These are phyloP conservation scores for Sebastes variabilis DNA, from an alignment of 2,797 vertebrate genomes.

Conservation along the genomic window DNA sequence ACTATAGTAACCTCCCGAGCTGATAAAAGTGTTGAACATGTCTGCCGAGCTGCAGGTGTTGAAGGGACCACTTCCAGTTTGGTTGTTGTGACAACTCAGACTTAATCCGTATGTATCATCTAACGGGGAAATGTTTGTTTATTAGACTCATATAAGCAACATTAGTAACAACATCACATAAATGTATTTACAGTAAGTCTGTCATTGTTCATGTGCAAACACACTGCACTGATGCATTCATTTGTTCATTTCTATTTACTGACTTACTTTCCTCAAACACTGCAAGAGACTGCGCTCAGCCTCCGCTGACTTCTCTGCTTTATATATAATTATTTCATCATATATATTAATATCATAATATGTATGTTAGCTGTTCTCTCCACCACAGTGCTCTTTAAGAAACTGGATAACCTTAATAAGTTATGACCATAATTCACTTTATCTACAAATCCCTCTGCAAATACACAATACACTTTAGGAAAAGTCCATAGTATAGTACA, in stretches of 20 bases:
- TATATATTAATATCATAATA: not conserved
- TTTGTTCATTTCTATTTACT: not conserved
- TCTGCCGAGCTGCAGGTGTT: not conserved
- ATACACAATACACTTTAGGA: not conserved
- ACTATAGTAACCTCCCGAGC: not conserved
- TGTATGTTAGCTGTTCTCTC: not conserved
- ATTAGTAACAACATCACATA: not conserved
- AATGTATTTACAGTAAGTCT: not conserved
- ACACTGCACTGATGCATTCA: not conserved
- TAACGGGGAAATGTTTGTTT: not conserved
- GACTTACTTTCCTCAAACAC: not conserved
- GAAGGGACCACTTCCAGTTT: not conserved
- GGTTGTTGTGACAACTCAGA: not conserved
- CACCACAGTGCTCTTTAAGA: not conserved
- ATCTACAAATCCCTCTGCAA: not conserved
- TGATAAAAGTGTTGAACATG: not conserved
- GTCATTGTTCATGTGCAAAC: not conserved
- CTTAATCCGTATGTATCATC: not conserved
- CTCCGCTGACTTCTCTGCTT: not conserved
- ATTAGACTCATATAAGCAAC: not conserved
- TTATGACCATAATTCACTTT: not conserved
- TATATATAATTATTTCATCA: not conserved
- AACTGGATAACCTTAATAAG: not conserved
- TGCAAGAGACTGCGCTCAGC: not conserved
- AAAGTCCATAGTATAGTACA: not conserved